Evolutionary conservation across 2,113 vertebrate genomes (phyloP), one percentile per base, ranked within the genome.

Genomic region (Electrona antarctica): DNA sequence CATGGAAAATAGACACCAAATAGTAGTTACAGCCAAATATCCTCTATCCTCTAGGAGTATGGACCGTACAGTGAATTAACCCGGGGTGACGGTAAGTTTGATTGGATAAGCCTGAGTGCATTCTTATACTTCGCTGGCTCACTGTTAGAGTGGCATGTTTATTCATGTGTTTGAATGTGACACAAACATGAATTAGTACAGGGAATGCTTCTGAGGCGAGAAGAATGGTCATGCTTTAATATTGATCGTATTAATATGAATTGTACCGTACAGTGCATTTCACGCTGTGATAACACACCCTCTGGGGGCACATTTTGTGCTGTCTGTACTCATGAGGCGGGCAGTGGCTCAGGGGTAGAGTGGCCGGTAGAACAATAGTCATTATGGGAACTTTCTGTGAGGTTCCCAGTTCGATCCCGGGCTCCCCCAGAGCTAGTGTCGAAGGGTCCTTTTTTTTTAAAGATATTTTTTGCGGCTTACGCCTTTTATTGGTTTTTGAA

Each of bases 71-170:
- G 66, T 67, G 11, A 45, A 67, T 55, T 83, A 70, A 77, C 28
- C 50, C 64, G 63, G 9, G 2, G 8, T 66, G 46, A 80, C 76
- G 90, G 90, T 91, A 80, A 75, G 89, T 63, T 57, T 10, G 48
- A 1, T 71, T 12, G n/a, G 1, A 14, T 8, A 1, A 51, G 64
- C 21, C 28, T 48, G 11, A 28, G 49, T 54, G 21, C 11, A 73
- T 71, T 28, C 5, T 47, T 21, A 51, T 21, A 51, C 0, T 13
- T 73, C 28, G 51, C 59, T 10, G 7, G 10, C 52, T 51, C 0
- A 2, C 5, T 3, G 21, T 8, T 1, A 51, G 8, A 49, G 8
- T 47, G 9, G 11, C 41, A 4, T 14, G 7, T 15, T 13, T 8
- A 46, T 14, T 41, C 21, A 12, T n/a, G 1, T 12, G 28, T 48